These are phyloP conservation scores for Pseudomyrmex cubaensis DNA, from an alignment of 1,140 invertebrate species.

Conservation along the genomic window DNA sequence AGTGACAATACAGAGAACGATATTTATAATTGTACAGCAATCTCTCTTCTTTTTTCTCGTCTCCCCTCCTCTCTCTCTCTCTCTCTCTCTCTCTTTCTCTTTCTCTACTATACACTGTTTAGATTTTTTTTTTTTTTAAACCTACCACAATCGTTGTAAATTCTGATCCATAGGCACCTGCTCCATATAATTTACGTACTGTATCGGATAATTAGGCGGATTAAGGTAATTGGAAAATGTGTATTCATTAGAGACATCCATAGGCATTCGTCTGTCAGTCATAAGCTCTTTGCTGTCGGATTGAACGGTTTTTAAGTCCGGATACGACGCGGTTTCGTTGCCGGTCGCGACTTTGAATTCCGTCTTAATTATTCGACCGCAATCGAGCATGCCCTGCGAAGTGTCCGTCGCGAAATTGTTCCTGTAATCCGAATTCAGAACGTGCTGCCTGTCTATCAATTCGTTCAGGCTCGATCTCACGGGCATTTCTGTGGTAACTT, in stretches of 20 bases:
- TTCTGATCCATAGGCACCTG: slow-evolving; percentile 80
- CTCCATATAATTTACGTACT: slow-evolving; percentile 82
- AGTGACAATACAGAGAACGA: background rate
- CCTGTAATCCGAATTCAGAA: slow-evolving; percentile 65
- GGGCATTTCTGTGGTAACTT: slow-evolving; percentile 62
- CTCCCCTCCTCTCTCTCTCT: too few species aligned
- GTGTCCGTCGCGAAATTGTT: slow-evolving; percentile 60
- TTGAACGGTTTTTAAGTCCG: slow-evolving; percentile 69
- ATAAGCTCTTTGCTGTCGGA: slow-evolving; percentile 69
- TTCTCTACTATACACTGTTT: too few species aligned
- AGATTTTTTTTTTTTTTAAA: background rate
- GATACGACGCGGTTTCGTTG: slow-evolving; percentile 71
- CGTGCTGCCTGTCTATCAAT: slow-evolving; percentile 67
- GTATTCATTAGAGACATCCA: slow-evolving; percentile 76
- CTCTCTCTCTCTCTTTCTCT: too few species aligned
- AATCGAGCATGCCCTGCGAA: slow-evolving; percentile 47
- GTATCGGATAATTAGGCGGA: slow-evolving; percentile 80
- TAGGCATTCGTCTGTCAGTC: slow-evolving; percentile 73
- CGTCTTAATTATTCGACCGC: slow-evolving; percentile 63
- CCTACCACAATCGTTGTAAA: slow-evolving; percentile 82
- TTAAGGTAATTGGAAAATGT: slow-evolving; percentile 78
- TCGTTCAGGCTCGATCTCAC: slow-evolving; percentile 69
- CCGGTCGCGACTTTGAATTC: slow-evolving; percentile 74
- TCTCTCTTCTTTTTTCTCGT: background rate
- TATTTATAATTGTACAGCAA: background rate